These are phyloP conservation scores for Micrasema minimum DNA, from an alignment of 1,140 invertebrate species.

Conservation along the genomic window DNA sequence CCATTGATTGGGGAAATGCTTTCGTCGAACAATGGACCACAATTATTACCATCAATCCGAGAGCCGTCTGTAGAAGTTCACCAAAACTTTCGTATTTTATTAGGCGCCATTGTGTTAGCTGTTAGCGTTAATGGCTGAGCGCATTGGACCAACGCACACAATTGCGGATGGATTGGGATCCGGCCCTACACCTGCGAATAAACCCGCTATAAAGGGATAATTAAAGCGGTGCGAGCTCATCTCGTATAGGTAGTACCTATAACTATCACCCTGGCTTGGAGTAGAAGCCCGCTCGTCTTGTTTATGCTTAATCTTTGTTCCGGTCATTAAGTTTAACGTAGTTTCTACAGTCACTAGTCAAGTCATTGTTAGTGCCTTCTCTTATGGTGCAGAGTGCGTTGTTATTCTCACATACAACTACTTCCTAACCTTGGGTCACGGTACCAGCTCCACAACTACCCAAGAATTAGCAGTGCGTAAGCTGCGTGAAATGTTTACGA, in stretches of 20 bases:
- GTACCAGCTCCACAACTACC: neutral
- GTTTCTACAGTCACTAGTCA: neutral
- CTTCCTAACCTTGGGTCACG: constrained; percentile 16
- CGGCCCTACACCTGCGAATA: constrained; percentile 35
- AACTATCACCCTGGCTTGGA: constrained; percentile 13
- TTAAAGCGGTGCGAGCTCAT: constrained; percentile 23
- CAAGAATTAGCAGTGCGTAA: neutral
- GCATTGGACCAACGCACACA: constrained; percentile 24
- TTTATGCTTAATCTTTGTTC: constrained; percentile 35
- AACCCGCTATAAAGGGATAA: constrained; percentile 33
- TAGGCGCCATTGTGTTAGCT: constrained; percentile 23
- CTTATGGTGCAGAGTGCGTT: constrained; percentile 21
- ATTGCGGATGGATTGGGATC: neutral
- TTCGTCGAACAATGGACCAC: constrained; percentile 17
- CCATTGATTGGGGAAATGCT: constrained; percentile 22
- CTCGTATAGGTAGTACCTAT: constrained; percentile 18
- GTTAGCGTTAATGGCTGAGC: constrained; percentile 12
- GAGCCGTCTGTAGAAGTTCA: constrained; percentile 19
- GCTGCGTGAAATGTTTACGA: constrained; percentile 4
- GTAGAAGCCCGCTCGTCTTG: constrained; percentile 1
- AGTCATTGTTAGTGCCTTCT: neutral
- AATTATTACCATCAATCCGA: constrained; percentile 3
- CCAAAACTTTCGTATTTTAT: constrained; percentile 30
- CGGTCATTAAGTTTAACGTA: constrained; percentile 19
- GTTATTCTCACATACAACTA: neutral